Conservation (phyloP, 2,888 invertebrate genomes). For the Metallyticus violacea region DNA sequence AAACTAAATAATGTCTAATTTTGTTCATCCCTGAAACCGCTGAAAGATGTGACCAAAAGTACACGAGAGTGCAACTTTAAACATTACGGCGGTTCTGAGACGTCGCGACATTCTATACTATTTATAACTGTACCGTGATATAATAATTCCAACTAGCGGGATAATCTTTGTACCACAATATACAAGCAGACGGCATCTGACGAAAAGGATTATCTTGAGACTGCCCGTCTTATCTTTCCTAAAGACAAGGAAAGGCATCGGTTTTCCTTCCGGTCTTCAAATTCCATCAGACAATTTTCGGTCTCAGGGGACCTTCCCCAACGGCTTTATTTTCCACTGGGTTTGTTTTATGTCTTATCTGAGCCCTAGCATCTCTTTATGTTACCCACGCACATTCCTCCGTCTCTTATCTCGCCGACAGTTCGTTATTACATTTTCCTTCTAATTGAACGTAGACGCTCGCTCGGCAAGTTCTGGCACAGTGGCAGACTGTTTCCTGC, state of each 20-base stretch:
- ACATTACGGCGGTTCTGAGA: too few species aligned
- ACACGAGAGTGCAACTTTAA: too few species aligned
- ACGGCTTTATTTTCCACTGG: conserved; percentile 7
- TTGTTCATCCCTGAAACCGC: too few species aligned
- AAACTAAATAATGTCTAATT: too few species aligned
- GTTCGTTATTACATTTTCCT: conserved; percentile 28
- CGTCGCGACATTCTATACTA: too few species aligned
- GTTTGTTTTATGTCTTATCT: neutral
- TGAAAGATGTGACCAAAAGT: too few species aligned
- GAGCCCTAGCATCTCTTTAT: neutral
- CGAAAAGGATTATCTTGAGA: neutral
- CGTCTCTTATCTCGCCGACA: conserved; percentile 26
- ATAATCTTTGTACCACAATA: neutral
- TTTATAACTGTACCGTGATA: too few species aligned
- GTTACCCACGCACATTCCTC: neutral
- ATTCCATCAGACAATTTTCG: neutral
- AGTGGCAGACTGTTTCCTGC: neutral
- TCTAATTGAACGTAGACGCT: conserved; percentile 18
- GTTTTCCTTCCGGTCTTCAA: neutral
- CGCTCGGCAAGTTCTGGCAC: too few species aligned
- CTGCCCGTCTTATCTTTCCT: neutral
- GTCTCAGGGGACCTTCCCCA: neutral
- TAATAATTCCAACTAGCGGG: too few species aligned
- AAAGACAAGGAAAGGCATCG: neutral
- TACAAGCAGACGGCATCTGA: neutral